These are phyloP conservation scores for Buphagus erythrorhynchus DNA, from an alignment of 2,797 vertebrate species.

Conservation along the genomic window DNA sequence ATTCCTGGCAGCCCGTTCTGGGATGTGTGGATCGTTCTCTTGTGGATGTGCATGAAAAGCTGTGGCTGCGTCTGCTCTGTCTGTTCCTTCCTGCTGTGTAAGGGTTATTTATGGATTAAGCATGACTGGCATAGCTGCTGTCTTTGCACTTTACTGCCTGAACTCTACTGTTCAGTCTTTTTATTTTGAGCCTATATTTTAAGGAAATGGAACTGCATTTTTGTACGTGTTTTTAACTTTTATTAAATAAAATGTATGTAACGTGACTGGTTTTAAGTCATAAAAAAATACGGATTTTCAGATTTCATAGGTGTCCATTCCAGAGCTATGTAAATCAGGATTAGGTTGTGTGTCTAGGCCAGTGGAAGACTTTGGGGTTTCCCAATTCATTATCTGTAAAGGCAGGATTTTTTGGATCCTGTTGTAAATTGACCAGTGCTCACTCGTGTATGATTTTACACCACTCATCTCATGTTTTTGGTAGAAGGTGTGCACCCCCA, in stretches of 20 bases:
- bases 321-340: background rate
- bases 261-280: constrained; percentile 51
- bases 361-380: background rate
- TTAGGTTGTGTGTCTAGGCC: background rate
- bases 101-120: background rate
- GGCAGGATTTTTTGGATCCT: background rate
- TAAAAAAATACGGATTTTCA: constrained; percentile 35
- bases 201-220: constrained; percentile 60
- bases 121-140: background rate
- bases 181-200: constrained; percentile 62
- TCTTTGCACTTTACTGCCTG: constrained; percentile 72
- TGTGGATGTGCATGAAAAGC: background rate
- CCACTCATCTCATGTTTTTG: accelerated
- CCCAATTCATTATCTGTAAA: background rate
- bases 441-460: background rate
- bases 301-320: background rate
- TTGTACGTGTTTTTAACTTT: constrained; percentile 63
- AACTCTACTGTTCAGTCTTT: constrained; percentile 49
- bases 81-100: background rate
- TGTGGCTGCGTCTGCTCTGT: background rate
- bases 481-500: accelerated
- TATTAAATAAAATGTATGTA: constrained; percentile 63
- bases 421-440: background rate
- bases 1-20: accelerated
- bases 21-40: background rate